Conservation (phyloP, 2,888 invertebrate genomes). For the Melolontha melolontha region DNA sequence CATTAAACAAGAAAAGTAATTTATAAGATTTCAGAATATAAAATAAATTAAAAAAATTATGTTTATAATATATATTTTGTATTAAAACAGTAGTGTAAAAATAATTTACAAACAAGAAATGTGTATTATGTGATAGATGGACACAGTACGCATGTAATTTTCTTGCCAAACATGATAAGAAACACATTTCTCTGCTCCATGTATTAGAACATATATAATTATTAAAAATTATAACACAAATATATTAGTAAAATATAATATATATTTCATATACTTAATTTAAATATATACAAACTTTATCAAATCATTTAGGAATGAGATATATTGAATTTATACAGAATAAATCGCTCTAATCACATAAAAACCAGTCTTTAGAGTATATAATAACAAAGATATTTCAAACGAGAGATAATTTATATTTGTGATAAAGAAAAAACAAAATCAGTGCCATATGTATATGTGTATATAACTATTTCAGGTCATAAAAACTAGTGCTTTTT, state of each 20-base stretch:
- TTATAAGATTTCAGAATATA: too few relatives aligned
- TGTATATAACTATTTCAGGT: slow-evolving; percentile 7
- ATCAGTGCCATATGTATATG: slow-evolving; percentile 22
- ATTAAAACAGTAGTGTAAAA: slow-evolving; percentile 10
- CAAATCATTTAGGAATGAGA: background rate
- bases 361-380: slow-evolving; percentile 19
- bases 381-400: slow-evolving; percentile 9
- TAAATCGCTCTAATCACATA: background rate
- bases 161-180: background rate
- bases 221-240: too few relatives aligned
- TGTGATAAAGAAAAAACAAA: slow-evolving; percentile 28
- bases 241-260: too few relatives aligned
- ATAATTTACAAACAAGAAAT: slow-evolving; percentile 9
- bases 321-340: background rate
- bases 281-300: too few relatives aligned
- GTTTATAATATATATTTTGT: background rate
- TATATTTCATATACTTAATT: too few relatives aligned
- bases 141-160: background rate
- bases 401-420: slow-evolving; percentile 33
- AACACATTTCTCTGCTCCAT: background rate
- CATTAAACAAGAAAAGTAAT: too few relatives aligned
- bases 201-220: too few relatives aligned
- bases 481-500: slow-evolving; percentile 37
- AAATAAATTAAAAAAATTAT: too few relatives aligned
- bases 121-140: background rate